Percentiles rank a stretch among this genome's conserved stretches.
phyloP scores from a whole-genome alignment of 2,888 invertebrate genomes.

The Dryobota labecula region DNA sequence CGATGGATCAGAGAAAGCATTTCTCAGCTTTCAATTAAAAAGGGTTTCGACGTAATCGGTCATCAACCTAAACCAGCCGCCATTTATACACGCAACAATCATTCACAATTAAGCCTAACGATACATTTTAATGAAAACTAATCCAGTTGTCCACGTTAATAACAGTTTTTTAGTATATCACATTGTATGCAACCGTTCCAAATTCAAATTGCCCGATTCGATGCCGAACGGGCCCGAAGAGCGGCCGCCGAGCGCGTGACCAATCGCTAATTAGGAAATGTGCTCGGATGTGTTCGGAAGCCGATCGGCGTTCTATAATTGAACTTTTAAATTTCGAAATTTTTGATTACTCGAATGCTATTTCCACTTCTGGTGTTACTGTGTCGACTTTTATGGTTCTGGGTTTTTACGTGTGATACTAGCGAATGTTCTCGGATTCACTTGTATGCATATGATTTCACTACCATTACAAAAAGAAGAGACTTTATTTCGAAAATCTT shows the following conservation, averaged over 20 bases:
- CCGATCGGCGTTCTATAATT: slow-evolving; percentile 87
- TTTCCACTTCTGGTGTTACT: slow-evolving; percentile 85
- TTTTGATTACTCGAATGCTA: slow-evolving; percentile 85
- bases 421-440: slow-evolving; percentile 37
- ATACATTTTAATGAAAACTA: slow-evolving; percentile 75
- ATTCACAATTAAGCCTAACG: slow-evolving; percentile 68
- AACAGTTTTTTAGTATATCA: slow-evolving; percentile 66
- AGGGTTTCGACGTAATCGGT: slow-evolving; percentile 47
- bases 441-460: not conserved
- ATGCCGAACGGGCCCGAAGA: slow-evolving; percentile 80
- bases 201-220: slow-evolving; percentile 88
- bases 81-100: slow-evolving; percentile 58
- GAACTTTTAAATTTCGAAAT: slow-evolving; percentile 87
- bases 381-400: slow-evolving; percentile 74
- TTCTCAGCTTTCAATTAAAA: slow-evolving; percentile 34
- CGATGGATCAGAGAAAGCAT: not conserved
- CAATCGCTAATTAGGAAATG: slow-evolving; percentile 90
- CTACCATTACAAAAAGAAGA: not conserved
- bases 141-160: slow-evolving; percentile 72
- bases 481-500: not conserved
- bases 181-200: slow-evolving; percentile 83
- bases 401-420: slow-evolving; percentile 66
- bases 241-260: slow-evolving; percentile 87
- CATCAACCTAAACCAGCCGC: slow-evolving; percentile 41
- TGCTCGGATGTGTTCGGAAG: slow-evolving; percentile 84